Conservation (phyloP, 2,113 vertebrate genomes). For the Elanus axillaris region DNA sequence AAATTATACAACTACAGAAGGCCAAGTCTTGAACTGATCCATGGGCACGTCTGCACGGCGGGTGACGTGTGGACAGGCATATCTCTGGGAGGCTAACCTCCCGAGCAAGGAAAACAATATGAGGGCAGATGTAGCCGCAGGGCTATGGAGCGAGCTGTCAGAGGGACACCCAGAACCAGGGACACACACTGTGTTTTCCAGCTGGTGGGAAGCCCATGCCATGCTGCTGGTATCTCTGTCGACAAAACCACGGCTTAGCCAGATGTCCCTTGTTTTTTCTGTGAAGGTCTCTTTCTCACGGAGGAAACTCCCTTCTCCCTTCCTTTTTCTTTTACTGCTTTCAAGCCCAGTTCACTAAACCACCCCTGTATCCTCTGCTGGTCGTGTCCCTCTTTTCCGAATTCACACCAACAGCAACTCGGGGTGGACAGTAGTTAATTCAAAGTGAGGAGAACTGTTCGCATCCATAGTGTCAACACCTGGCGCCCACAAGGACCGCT, state of each 20-base stretch:
- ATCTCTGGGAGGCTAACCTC: background rate
- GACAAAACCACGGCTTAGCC: fast-evolving
- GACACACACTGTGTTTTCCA: background rate
- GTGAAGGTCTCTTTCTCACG: background rate
- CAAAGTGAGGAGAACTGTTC: background rate
- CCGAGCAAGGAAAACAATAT: background rate
- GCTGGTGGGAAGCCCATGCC: background rate
- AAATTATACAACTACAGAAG: background rate
- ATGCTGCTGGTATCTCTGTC: background rate
- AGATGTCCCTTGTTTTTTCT: background rate
- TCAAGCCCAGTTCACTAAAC: background rate
- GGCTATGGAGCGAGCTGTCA: background rate
- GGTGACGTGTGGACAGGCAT: background rate
- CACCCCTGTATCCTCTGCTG: background rate
- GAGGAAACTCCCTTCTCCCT: background rate
- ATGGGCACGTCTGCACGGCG: fast-evolving
- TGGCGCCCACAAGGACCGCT: background rate
- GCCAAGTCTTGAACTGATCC: background rate
- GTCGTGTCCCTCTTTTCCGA: fast-evolving
- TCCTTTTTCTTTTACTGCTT: background rate
- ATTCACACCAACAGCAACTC: background rate
- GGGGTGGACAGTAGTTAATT: background rate
- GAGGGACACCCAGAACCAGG: background rate
- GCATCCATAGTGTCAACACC: background rate
- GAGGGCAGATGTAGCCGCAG: background rate